These are phyloP conservation scores for Tinamus major DNA, from an alignment of 2,797 vertebrate species.

Conservation along the genomic window DNA sequence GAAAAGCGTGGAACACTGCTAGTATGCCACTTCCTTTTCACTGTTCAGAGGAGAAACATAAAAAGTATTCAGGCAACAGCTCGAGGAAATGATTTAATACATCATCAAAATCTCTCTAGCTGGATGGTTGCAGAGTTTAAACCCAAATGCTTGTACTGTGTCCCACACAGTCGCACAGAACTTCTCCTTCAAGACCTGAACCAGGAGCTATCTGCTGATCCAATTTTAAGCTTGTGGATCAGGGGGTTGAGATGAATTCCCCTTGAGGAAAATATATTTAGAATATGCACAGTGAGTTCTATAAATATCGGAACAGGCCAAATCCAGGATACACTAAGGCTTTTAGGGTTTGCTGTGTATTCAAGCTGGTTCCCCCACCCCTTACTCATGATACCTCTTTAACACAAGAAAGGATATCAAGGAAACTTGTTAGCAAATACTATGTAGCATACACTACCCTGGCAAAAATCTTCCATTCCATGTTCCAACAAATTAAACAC, in stretches of 20 bases:
- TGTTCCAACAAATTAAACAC: not conserved
- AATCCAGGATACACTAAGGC: constrained; percentile 15
- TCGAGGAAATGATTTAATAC: not conserved
- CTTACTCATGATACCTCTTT: not conserved
- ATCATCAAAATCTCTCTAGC: not conserved
- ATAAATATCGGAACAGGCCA: constrained; percentile 43
- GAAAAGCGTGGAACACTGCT: not conserved
- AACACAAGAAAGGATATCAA: constrained; percentile 8
- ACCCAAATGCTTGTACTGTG: not conserved
- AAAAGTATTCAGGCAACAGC: not conserved
- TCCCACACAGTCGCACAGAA: not conserved
- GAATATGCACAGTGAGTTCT: constrained; percentile 20
- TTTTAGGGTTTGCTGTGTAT: constrained; percentile 1
- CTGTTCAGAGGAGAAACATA: not conserved
- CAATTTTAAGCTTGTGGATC: constrained; percentile 25
- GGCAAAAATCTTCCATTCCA: not conserved
- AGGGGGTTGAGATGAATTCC: constrained; percentile 19
- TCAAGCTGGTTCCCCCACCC: not conserved
- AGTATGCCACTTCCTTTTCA: not conserved
- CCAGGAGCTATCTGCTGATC: constrained; percentile 21
- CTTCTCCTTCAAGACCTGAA: not conserved
- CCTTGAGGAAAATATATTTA: constrained; percentile 43
- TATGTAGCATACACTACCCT: not conserved
- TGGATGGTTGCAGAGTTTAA: not conserved
- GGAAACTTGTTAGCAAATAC: not conserved